Conservation (phyloP, 2,888 invertebrate species). For the Drosophila pegasa region DNA sequence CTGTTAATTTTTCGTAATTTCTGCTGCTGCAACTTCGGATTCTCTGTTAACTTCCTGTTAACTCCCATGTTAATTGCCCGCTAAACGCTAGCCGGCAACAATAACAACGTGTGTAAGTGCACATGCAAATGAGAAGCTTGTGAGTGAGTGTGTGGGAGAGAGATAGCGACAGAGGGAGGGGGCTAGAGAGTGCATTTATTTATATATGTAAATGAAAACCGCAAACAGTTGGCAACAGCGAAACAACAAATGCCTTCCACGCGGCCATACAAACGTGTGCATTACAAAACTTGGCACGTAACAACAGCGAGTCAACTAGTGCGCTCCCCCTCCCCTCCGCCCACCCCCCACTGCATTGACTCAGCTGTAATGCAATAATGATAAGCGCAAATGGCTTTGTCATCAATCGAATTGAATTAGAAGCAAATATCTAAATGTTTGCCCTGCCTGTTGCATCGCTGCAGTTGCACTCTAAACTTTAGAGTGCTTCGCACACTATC, state of each 20-base stretch:
- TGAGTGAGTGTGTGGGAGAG: slow-evolving; percentile 2
- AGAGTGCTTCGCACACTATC: slow-evolving; percentile 30
- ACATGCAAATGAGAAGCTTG: not conserved
- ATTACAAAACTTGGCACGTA: slow-evolving; percentile 63
- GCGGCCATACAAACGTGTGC: slow-evolving; percentile 19
- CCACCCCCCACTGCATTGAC: slow-evolving; percentile 26
- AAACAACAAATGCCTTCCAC: slow-evolving; percentile 21
- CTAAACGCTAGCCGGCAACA: slow-evolving; percentile 55
- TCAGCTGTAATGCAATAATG: slow-evolving; percentile 36
- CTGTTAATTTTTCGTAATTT: not conserved
- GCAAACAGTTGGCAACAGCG: slow-evolving; percentile 62
- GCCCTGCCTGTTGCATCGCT: slow-evolving; percentile 18
- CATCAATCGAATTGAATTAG: slow-evolving; percentile 28
- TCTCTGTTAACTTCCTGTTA: slow-evolving; percentile 24
- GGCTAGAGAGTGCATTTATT: slow-evolving; percentile 17
- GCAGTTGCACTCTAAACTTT: slow-evolving; percentile 15
- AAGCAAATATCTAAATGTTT: slow-evolving; percentile 22
- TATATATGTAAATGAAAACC: slow-evolving; percentile 40
- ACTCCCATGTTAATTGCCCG: slow-evolving; percentile 18
- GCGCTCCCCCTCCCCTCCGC: not conserved
- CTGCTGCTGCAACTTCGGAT: slow-evolving; percentile 10
- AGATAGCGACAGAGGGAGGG: not conserved
- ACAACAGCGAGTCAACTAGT: slow-evolving; percentile 1
- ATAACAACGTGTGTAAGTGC: slow-evolving; percentile 20
- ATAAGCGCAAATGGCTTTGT: slow-evolving; percentile 31